Conservation (phyloP, 1,140 invertebrate species). For the Panagrolaimus sp. region DNA sequence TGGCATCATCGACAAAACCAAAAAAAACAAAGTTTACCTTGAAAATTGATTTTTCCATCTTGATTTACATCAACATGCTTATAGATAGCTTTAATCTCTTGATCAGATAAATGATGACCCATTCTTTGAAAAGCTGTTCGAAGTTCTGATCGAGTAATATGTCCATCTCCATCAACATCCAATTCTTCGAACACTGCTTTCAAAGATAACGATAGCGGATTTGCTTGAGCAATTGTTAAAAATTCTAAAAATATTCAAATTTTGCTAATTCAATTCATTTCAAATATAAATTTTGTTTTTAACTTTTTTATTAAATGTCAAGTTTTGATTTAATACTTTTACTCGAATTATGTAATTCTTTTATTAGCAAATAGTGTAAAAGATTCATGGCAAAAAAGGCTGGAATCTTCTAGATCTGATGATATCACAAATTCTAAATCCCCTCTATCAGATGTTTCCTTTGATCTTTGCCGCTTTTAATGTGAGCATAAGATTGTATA, state of each 20-base stretch:
- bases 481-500: too few relatives aligned
- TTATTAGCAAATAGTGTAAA: too few relatives aligned
- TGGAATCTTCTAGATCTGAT: too few relatives aligned
- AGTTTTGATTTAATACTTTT: too few relatives aligned
- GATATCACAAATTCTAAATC: too few relatives aligned
- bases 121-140: constrained; percentile 58
- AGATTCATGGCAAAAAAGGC: too few relatives aligned
- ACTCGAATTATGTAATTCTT: constrained; percentile 13
- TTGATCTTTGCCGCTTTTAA: too few relatives aligned
- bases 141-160: constrained; percentile 56
- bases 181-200: constrained; percentile 58
- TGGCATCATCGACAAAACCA: background rate
- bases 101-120: constrained; percentile 48
- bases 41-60: constrained; percentile 59
- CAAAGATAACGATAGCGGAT: constrained; percentile 56
- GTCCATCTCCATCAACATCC: constrained; percentile 58
- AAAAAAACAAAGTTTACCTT: constrained; percentile 29
- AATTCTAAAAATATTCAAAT: constrained; percentile 47
- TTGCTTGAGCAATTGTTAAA: constrained; percentile 54
- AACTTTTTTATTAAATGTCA: background rate
- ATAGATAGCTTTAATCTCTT: constrained; percentile 59
- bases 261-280: too few relatives aligned
- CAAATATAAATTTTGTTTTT: background rate
- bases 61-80: constrained; percentile 56
- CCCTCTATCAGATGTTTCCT: too few relatives aligned